A percentile compares a stretch with the other conserved stretches of the same genome.
Conservation (phyloP, 53 echinoderm and acorn worm species). For the Mesocentrotus franciscanus region DNA sequence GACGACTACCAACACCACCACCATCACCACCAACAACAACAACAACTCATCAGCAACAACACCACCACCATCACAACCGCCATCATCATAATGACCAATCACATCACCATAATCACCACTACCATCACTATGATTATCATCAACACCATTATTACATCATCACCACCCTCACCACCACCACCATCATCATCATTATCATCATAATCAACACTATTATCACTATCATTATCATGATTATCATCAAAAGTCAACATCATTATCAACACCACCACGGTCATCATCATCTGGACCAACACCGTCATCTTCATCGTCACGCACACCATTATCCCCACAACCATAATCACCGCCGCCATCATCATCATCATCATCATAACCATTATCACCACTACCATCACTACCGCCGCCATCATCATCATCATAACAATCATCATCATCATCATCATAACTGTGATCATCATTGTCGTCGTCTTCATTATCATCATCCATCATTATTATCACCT, state of each 20-base stretch:
- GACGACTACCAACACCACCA: no score
- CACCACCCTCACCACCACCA: neutral
- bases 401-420: neutral
- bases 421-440: neutral
- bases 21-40: no score
- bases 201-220: neutral
- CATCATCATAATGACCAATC: no score
- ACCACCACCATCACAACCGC: no score
- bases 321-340: neutral
- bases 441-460: neutral
- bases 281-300: no score
- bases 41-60: neutral
- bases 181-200: neutral
- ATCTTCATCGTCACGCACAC: neutral
- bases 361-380: neutral
- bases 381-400: neutral
- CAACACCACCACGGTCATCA: neutral
- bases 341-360: neutral
- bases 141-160: neutral
- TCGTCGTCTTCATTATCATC: neutral
- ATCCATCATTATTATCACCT: neutral
- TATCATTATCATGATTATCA: neutral
- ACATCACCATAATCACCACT: no score
- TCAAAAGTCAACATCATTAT: neutral
- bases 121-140: neutral